Conservation (phyloP, 1,140 invertebrate species). For the Fopius arisanus region DNA sequence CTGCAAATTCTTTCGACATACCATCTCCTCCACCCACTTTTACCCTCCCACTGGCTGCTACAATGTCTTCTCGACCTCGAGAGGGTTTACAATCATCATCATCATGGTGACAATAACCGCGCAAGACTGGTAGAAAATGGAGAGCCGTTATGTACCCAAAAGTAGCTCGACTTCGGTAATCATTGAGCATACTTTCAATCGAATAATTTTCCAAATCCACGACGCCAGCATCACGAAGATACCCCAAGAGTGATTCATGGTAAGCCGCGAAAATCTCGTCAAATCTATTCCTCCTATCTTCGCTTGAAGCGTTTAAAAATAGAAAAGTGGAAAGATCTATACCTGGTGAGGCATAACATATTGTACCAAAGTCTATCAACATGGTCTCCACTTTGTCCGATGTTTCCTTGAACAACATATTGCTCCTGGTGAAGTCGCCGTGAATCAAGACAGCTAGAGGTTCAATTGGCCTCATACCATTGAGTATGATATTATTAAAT, state of each 20-base stretch:
- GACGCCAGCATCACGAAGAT: constrained; percentile 34
- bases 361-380: constrained; percentile 58
- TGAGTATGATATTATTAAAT: constrained; percentile 22
- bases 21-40: constrained; percentile 34
- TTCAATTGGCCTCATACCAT: constrained; percentile 30
- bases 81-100: neutral
- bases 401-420: constrained; percentile 49
- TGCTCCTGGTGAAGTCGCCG: constrained; percentile 57
- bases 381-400: constrained; percentile 39
- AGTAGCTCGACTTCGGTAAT: constrained; percentile 46
- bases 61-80: neutral
- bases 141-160: constrained; percentile 48
- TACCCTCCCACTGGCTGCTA: neutral
- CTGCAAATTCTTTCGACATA: constrained; percentile 36
- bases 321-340: constrained; percentile 60
- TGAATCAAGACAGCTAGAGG: constrained; percentile 53
- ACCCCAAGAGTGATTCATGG: constrained; percentile 37
- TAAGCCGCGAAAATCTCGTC: constrained; percentile 50
- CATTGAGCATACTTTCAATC: constrained; percentile 42
- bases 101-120: neutral
- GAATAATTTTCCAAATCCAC: constrained; percentile 37
- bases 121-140: constrained; percentile 47
- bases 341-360: constrained; percentile 50
- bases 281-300: constrained; percentile 39
- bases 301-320: constrained; percentile 46